Conservation (phyloP, 2,113 vertebrate species). For the Sinocyclocheilus anophthalmus region DNA sequence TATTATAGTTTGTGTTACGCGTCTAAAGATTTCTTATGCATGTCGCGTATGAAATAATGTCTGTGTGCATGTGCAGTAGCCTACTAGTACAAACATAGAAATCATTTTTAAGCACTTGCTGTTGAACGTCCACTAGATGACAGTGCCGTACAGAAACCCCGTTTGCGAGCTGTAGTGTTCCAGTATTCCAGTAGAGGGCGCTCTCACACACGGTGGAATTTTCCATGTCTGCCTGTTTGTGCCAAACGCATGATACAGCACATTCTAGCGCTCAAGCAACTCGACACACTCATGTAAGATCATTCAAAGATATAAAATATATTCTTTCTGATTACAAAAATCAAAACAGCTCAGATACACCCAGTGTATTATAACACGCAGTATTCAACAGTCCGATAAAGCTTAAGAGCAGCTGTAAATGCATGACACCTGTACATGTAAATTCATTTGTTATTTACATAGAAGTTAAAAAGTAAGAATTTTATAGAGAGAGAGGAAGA, state of each 20-base stretch:
- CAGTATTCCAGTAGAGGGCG: not conserved
- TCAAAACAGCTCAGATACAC: not conserved
- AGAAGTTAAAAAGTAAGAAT: not conserved
- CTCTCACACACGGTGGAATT: constrained; percentile 26
- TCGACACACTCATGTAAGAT: not conserved
- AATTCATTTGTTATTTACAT: not conserved
- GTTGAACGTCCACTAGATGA: constrained; percentile 2
- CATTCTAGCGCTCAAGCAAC: not conserved
- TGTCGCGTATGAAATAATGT: no score
- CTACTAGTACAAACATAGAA: not conserved
- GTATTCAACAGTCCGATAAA: not conserved
- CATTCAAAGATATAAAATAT: not conserved
- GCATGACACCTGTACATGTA: not conserved
- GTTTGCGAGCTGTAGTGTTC: not conserved
- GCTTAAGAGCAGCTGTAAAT: not conserved
- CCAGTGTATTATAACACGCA: not conserved
- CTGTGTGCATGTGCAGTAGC: no score
- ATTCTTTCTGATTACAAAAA: not conserved
- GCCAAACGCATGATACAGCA: constrained; percentile 32
- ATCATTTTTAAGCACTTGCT: not conserved
- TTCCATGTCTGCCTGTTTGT: constrained; percentile 37
- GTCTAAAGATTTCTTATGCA: no score
- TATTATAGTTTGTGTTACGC: no score
- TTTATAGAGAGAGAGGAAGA: not conserved
- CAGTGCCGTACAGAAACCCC: not conserved